Conservation (phyloP, 2,797 vertebrate genomes). For the Sebastes wilsoni region DNA sequence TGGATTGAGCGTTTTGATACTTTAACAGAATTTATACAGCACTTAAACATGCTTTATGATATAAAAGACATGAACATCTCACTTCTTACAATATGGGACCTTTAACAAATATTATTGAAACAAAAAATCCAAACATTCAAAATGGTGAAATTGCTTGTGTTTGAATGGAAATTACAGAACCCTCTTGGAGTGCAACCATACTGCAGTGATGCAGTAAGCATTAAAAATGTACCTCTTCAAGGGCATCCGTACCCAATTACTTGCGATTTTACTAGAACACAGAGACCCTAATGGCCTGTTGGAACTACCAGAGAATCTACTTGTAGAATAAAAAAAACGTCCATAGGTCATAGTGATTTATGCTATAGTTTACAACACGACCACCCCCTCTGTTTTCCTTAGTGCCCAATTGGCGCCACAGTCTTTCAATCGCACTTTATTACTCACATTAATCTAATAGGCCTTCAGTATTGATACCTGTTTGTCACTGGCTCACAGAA, state of each 20-base stretch:
- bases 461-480: constrained; percentile 4
- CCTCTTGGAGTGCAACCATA: background rate
- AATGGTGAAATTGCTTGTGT: background rate
- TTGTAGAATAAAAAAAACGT: constrained; percentile 1
- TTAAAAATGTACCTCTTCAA: constrained; percentile 1
- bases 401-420: constrained; percentile 25
- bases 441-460: constrained; percentile 37
- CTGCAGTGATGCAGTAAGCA: background rate
- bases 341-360: constrained; percentile 12
- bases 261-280: constrained; percentile 19
- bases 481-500: background rate
- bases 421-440: constrained; percentile 38
- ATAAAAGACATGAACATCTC: too few relatives aligned
- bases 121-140: background rate
- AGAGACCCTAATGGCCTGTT: constrained; percentile 8
- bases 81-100: too few relatives aligned
- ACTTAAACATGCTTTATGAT: background rate
- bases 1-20: background rate
- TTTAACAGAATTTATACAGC: background rate
- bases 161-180: background rate
- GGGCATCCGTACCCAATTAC: constrained; percentile 12
- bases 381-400: constrained; percentile 14
- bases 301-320: constrained; percentile 12
- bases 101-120: background rate
- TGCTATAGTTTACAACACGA: constrained; percentile 7